Conservation (phyloP, 2,797 vertebrate genomes). For the Cephalopachus bancanus region DNA sequence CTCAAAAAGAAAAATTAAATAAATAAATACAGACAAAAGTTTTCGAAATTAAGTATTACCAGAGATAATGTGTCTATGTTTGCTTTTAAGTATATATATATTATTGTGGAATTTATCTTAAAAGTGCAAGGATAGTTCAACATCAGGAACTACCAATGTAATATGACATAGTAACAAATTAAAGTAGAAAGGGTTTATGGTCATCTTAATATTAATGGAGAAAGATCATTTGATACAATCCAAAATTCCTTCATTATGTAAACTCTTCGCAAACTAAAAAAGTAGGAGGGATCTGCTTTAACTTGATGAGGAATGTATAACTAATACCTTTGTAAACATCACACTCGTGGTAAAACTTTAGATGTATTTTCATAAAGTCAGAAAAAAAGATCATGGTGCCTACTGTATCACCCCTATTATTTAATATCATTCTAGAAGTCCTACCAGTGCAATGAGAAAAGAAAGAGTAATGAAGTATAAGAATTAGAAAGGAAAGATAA, state of each 20-base stretch:
- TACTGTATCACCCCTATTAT: not conserved
- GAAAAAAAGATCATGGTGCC: not conserved
- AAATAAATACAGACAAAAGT: not conserved
- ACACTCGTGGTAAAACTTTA: not conserved
- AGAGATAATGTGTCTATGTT: not conserved
- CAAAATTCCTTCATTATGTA: not conserved
- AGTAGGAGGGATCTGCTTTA: not conserved
- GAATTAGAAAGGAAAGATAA: not conserved
- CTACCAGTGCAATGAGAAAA: not conserved
- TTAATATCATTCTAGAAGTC: not conserved
- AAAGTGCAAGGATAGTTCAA: not conserved
- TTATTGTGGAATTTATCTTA: not conserved
- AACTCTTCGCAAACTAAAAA: not conserved
- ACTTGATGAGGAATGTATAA: not conserved
- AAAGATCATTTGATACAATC: conserved; percentile 28
- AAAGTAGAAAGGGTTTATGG: not conserved
- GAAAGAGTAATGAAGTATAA: conserved; percentile 5
- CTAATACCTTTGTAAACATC: not conserved
- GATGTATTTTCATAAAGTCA: not conserved
- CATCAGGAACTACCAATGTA: not conserved
- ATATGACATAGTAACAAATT: not conserved
- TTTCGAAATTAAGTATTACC: conserved; percentile 27
- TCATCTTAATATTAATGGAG: not conserved
- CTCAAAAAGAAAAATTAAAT: no score
- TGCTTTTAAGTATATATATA: not conserved